Percentiles rank a stretch among this genome's conserved stretches.
These are phyloP conservation scores for Polyploca ridens DNA, from an alignment of 2,888 invertebrate species.

Conservation along the genomic window DNA sequence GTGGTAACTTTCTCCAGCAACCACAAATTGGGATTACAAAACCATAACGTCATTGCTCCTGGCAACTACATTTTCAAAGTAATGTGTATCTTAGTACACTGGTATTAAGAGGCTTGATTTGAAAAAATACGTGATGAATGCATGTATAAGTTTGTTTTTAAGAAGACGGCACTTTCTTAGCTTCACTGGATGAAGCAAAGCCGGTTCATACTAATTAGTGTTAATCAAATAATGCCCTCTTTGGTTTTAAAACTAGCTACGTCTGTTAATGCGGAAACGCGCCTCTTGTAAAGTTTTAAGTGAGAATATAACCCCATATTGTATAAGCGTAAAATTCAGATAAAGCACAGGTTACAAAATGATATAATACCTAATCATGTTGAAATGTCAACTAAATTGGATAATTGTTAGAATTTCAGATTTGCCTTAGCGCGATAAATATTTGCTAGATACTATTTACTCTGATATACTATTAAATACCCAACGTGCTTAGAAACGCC, in stretches of 20 bases:
- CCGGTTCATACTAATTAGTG: slow-evolving; percentile 80
- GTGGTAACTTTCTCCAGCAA: slow-evolving; percentile 62
- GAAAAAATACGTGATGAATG: neutral
- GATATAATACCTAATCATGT: too few relatives aligned
- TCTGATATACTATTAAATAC: too few relatives aligned
- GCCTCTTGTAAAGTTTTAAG: slow-evolving; percentile 26
- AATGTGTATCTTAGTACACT: slow-evolving; percentile 34
- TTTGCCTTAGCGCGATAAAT: too few relatives aligned
- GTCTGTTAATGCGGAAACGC: slow-evolving; percentile 49
- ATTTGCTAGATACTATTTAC: too few relatives aligned
- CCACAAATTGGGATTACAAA: slow-evolving; percentile 54
- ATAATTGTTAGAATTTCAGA: too few relatives aligned
- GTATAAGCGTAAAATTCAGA: neutral
- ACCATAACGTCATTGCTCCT: slow-evolving; percentile 17
- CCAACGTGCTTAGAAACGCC: too few relatives aligned
- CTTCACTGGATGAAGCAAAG: slow-evolving; percentile 56
- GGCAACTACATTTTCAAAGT: slow-evolving; percentile 2
- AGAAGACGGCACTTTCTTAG: slow-evolving; percentile 61
- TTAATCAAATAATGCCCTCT: slow-evolving; percentile 81
- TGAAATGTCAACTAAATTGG: too few relatives aligned
- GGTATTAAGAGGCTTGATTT: neutral
- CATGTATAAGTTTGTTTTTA: slow-evolving; percentile 23
- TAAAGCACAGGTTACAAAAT: neutral
- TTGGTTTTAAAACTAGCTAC: slow-evolving; percentile 63
- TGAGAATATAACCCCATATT: neutral